Evolutionary conservation across 2,113 vertebrate genomes (phyloP).

Genomic region (Meles meles): DNA sequence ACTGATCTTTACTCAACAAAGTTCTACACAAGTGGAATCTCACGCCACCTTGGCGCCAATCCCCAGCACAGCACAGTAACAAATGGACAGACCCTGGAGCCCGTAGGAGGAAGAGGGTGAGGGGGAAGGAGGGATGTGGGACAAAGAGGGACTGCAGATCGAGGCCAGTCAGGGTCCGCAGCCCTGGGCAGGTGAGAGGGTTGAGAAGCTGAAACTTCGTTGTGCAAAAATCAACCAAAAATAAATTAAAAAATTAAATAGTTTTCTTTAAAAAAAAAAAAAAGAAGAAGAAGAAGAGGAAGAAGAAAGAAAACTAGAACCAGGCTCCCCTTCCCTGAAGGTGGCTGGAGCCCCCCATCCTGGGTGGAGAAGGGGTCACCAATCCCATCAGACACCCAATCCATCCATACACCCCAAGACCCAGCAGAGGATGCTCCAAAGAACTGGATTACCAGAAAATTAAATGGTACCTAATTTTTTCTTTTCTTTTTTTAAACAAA

Average conservation of each 20-base stretch:
- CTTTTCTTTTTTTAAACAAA: conserved; percentile 50
- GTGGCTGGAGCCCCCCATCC: neutral
- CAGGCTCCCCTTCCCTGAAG: conserved; percentile 54
- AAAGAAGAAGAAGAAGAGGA: neutral
- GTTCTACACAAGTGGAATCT: conserved; percentile 84
- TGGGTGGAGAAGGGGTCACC: neutral
- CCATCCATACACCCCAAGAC: conserved; percentile 30
- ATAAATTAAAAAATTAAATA: conserved; percentile 76
- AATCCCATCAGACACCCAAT: neutral
- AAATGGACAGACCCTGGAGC: conserved; percentile 80
- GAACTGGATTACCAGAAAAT: conserved; percentile 64
- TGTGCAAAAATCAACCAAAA: conserved; percentile 75
- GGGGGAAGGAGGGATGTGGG: neutral
- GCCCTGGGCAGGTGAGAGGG: conserved; percentile 46
- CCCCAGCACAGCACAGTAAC: conserved; percentile 83
- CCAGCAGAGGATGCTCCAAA: conserved; percentile 46
- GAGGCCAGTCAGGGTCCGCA: conserved; percentile 56
- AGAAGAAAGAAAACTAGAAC: neutral
- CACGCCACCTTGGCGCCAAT: conserved; percentile 79
- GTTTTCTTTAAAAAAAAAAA: conserved; percentile 47
- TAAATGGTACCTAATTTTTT: conserved; percentile 37
- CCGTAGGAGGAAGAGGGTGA: conserved; percentile 56
- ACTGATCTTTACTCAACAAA: conserved; percentile 83
- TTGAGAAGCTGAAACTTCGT: conserved; percentile 74
- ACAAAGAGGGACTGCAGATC: neutral